These are phyloP conservation scores for Neelides sp. DNA, from an alignment of 1,140 invertebrate species.

Conservation along the genomic window DNA sequence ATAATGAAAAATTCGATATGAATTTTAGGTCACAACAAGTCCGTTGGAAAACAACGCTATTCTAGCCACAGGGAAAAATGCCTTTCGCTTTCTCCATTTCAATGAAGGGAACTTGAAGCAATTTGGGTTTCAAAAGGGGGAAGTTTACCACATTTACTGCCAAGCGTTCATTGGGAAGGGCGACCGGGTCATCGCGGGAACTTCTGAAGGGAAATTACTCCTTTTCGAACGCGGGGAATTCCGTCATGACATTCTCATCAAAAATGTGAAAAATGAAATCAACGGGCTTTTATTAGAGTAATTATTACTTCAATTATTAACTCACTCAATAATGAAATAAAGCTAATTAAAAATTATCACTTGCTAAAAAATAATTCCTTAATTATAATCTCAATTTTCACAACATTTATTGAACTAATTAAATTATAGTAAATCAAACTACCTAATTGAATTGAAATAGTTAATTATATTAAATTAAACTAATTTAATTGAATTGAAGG, in stretches of 20 bases:
- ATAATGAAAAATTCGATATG: no score
- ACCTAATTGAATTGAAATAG: no score
- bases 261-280: slow-evolving; percentile 36
- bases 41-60: slow-evolving; percentile 61
- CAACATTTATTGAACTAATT: no score
- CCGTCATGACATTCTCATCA: slow-evolving; percentile 43
- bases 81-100: slow-evolving; percentile 62
- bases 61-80: slow-evolving; percentile 55
- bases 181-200: slow-evolving; percentile 62
- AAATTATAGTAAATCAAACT: no score
- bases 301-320: no score
- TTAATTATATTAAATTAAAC: no score
- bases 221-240: slow-evolving; percentile 67
- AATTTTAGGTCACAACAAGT: slow-evolving; percentile 50
- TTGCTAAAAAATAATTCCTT: no score
- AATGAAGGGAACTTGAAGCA: slow-evolving; percentile 67
- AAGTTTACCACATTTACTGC: slow-evolving; percentile 54
- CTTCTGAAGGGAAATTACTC: slow-evolving; percentile 54
- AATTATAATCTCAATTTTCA: no score
- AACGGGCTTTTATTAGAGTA: slow-evolving; percentile 7
- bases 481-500: no score
- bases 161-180: slow-evolving; percentile 55
- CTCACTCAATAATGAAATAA: no score
- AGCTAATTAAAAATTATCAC: no score
- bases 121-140: slow-evolving; percentile 67